Conservation (phyloP, 2,113 vertebrate genomes). For the Fregata magnificens region DNA sequence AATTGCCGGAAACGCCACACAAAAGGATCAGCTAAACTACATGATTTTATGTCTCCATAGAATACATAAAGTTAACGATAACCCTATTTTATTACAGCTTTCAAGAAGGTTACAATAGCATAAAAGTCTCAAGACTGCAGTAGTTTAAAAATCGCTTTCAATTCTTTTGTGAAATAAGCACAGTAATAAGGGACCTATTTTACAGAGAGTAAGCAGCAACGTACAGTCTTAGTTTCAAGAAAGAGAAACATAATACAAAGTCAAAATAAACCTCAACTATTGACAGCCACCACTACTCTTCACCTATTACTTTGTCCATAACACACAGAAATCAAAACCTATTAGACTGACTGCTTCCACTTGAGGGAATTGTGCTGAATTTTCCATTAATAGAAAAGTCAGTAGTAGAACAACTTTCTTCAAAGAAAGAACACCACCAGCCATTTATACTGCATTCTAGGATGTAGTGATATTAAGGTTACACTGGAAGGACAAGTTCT, state of each 20-base stretch:
- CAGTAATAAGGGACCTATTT: slow-evolving; percentile 25
- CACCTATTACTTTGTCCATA: slow-evolving; percentile 10
- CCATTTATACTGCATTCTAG: slow-evolving; percentile 7
- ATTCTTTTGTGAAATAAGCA: slow-evolving; percentile 35
- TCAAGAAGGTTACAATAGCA: not conserved
- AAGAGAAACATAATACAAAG: slow-evolving; percentile 41
- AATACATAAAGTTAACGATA: not conserved
- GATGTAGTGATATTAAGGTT: slow-evolving; percentile 61
- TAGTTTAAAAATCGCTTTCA: slow-evolving; percentile 38
- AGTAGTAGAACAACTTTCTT: slow-evolving; percentile 55
- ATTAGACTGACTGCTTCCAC: slow-evolving; percentile 28
- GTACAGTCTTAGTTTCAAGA: not conserved
- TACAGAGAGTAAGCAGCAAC: slow-evolving; percentile 37
- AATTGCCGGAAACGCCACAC: not conserved
- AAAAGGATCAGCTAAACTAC: not conserved
- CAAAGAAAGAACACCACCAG: slow-evolving; percentile 43
- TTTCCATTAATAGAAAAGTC: slow-evolving; percentile 33
- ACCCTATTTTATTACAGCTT: not conserved
- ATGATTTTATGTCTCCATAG: not conserved
- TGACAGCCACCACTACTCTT: slow-evolving; percentile 50
- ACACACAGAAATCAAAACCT: slow-evolving; percentile 28
- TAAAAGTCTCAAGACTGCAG: not conserved
- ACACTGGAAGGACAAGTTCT: slow-evolving; percentile 54
- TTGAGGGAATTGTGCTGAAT: not conserved
- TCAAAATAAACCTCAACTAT: slow-evolving; percentile 43